Evolutionary conservation across 2,113 vertebrate genomes (phyloP).

Genomic region (Noturus placidus): DNA sequence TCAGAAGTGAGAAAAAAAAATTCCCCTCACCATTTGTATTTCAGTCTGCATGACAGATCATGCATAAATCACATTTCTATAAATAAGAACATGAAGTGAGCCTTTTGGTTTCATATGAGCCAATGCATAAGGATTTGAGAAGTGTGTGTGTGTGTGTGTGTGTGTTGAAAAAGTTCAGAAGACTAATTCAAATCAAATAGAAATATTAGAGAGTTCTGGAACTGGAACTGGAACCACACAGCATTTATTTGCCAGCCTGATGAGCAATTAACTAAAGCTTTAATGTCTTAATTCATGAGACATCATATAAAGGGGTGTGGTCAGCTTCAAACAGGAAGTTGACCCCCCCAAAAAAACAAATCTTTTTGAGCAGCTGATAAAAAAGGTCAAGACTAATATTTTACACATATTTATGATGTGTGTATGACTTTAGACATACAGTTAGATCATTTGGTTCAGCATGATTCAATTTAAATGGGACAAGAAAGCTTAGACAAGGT

Average conservation of each 20-base stretch:
- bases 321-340: neutral
- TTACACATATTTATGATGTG: neutral
- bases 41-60: conserved; percentile 22
- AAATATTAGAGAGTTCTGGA: neutral
- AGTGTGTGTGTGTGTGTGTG: neutral
- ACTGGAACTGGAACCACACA: neutral
- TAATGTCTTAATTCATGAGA: neutral
- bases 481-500: neutral
- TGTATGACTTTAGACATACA: neutral
- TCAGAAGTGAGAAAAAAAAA: neutral
- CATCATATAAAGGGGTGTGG: neutral
- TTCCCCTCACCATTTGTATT: neutral
- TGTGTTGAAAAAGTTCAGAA: neutral
- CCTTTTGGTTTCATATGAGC: neutral
- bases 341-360: neutral
- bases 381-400: neutral
- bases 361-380: neutral
- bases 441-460: neutral
- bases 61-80: conserved; percentile 11
- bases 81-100: conserved; percentile 34
- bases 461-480: neutral
- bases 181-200: neutral
- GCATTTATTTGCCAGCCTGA: neutral
- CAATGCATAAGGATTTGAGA: neutral
- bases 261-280: neutral